These are phyloP conservation scores for Diadema setosum DNA, from an alignment of 35 echinoderm and acorn worm species.

Conservation along the genomic window DNA sequence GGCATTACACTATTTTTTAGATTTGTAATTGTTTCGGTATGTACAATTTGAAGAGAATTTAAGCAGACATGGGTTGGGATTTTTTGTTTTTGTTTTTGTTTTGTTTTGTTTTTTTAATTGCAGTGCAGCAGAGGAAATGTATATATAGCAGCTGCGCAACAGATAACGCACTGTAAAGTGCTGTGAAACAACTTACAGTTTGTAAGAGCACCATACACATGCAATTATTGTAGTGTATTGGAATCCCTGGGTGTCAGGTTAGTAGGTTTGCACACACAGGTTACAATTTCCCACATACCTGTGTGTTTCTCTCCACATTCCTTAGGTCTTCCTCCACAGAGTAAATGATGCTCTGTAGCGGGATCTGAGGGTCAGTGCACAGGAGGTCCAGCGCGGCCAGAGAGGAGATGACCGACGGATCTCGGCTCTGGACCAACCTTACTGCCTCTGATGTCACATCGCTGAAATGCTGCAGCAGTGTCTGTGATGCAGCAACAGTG, in stretches of 20 bases:
- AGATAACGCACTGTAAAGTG: too few species aligned
- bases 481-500: background rate
- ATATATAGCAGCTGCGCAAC: too few species aligned
- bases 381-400: conserved; percentile 28
- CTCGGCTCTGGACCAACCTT: conserved; percentile 47
- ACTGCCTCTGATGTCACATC: conserved; percentile 45
- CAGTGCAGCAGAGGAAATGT: too few species aligned
- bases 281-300: background rate
- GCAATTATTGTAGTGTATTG: too few species aligned
- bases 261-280: too few species aligned
- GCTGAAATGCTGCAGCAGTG: conserved; percentile 32
- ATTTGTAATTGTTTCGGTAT: too few species aligned
- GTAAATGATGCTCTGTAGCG: conserved; percentile 28
- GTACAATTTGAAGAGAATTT: background rate
- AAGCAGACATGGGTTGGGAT: background rate
- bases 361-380: conserved; percentile 30
- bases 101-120: too few species aligned
- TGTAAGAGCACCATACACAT: too few species aligned
- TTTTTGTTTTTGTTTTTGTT: too few species aligned
- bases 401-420: background rate
- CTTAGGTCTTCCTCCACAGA: conserved; percentile 50
- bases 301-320: conserved; percentile 29
- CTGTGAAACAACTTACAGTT: too few species aligned
- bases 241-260: too few species aligned
- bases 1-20: too few species aligned